Evolutionary conservation across 2,113 vertebrate genomes (phyloP).

Genomic region (Corythaeola cristata): DNA sequence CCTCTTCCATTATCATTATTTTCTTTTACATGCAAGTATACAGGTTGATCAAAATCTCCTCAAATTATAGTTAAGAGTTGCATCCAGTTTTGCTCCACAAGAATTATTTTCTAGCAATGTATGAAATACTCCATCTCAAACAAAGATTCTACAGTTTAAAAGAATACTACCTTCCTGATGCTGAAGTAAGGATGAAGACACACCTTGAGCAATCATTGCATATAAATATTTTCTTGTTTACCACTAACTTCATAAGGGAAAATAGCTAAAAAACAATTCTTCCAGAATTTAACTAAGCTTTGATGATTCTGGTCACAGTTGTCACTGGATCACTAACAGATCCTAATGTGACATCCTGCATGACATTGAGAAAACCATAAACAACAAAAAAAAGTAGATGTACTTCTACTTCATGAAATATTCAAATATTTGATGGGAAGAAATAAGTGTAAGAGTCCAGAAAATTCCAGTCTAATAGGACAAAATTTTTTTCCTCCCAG

Average conservation of each 20-base stretch:
- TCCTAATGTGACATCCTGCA: background rate
- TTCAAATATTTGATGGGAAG: background rate
- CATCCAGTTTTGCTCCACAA: background rate
- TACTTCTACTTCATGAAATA: background rate
- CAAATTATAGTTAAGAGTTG: background rate
- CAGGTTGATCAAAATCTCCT: background rate
- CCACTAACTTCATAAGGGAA: background rate
- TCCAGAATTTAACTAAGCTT: background rate
- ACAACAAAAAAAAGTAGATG: background rate
- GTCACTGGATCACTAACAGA: background rate
- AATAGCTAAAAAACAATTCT: background rate
- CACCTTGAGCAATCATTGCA: background rate
- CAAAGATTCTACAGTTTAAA: background rate
- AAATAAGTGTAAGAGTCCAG: background rate
- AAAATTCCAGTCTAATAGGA: background rate
- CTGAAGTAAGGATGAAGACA: background rate
- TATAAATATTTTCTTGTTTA: background rate
- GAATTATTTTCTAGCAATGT: background rate
- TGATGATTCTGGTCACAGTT: background rate
- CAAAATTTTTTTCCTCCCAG: background rate
- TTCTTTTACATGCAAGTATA: background rate
- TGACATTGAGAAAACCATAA: background rate
- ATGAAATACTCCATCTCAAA: background rate
- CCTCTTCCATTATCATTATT: background rate
- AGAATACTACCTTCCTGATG: background rate